Percentiles rank a stretch among this genome's conserved stretches.
Conservation (phyloP, 2,888 invertebrate genomes). For the Phalangium opilio region DNA sequence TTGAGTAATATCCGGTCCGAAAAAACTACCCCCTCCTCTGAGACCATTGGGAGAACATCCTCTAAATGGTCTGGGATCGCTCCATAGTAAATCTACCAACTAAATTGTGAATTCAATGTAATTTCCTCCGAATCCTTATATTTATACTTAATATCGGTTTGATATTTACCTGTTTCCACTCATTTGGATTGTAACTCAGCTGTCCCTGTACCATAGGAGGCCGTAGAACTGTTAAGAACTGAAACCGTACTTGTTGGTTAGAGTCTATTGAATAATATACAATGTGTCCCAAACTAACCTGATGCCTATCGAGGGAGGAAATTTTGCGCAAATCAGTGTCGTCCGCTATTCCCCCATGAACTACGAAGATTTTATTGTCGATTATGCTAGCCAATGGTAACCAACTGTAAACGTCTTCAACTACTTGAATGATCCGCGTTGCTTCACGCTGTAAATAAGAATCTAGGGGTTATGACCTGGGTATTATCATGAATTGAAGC, state of each 20-base stretch:
- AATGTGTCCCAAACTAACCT: slow-evolving; percentile 38
- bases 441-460: slow-evolving; percentile 48
- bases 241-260: slow-evolving; percentile 28
- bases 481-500: no score
- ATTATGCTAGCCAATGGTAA: slow-evolving; percentile 77
- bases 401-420: slow-evolving; percentile 83
- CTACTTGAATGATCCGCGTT: slow-evolving; percentile 57
- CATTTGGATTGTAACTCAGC: slow-evolving; percentile 47
- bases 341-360: slow-evolving; percentile 84
- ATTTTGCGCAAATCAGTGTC: slow-evolving; percentile 67
- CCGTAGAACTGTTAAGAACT: slow-evolving; percentile 72
- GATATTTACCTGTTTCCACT: slow-evolving; percentile 14
- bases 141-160: neutral
- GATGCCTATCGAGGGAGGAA: slow-evolving; percentile 62
- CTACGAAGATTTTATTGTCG: slow-evolving; percentile 73
- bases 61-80: slow-evolving; percentile 63
- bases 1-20: slow-evolving; percentile 74
- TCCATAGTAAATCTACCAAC: slow-evolving; percentile 89
- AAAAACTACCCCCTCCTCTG: slow-evolving; percentile 81
- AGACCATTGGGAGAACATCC: slow-evolving; percentile 69
- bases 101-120: no score
- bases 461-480: no score
- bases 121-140: no score
- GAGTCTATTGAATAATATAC: neutral
- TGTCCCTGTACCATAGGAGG: slow-evolving; percentile 52